phyloP scores from a whole-genome alignment of 2,113 vertebrate genomes.

The Pseudois nayaur region DNA sequence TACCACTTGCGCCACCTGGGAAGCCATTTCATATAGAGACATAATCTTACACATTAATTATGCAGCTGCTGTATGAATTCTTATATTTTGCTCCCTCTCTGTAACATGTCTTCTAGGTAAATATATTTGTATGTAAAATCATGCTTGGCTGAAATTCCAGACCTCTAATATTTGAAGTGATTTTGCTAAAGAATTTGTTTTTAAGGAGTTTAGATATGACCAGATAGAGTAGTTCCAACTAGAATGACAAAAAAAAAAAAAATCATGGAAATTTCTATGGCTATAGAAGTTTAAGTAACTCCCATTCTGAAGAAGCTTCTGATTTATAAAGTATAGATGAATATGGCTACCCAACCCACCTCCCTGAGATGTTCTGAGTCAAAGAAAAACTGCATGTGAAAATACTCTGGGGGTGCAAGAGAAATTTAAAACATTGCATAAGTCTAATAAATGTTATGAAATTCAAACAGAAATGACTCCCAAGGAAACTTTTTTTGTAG shows the following conservation, averaged over 20 bases:
- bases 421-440: neutral
- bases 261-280: neutral
- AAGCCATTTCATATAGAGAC: neutral
- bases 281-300: neutral
- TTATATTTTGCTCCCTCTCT: neutral
- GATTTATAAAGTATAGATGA: neutral
- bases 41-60: neutral
- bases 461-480: neutral
- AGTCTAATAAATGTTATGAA: neutral
- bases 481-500: neutral
- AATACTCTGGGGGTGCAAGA: neutral
- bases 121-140: neutral
- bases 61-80: neutral
- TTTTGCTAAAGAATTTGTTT: neutral
- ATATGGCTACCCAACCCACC: neutral
- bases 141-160: neutral
- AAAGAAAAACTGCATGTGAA: neutral
- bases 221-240: neutral
- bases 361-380: neutral
- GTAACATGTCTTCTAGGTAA: neutral
- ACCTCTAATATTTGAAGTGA: neutral
- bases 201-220: neutral
- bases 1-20: neutral
- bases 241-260: neutral
- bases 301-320: neutral